A percentile compares a stretch with the other conserved stretches of the same genome.
phyloP scores from a whole-genome alignment of 2,797 vertebrate genomes.

The Epinephelus coioides region DNA sequence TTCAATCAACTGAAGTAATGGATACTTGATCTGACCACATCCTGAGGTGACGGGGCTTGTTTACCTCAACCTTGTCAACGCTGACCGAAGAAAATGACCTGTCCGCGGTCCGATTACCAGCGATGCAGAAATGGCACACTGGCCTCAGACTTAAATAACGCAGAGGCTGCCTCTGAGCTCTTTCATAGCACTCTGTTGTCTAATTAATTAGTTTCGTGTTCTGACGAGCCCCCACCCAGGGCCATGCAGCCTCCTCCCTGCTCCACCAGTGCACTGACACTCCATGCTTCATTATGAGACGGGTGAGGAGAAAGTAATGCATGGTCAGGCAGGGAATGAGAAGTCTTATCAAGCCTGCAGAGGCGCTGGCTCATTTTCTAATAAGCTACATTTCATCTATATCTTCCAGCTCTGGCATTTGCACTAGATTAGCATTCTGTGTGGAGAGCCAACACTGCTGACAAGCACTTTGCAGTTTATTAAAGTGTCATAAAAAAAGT shows the following conservation, averaged over 20 bases:
- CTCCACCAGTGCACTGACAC: constrained; percentile 15
- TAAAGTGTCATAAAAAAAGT: constrained; percentile 3
- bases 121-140: constrained; percentile 42
- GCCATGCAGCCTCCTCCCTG: constrained; percentile 11
- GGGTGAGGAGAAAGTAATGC: constrained; percentile 17
- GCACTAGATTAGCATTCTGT: constrained; percentile 25
- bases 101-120: constrained; percentile 41
- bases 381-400: constrained; percentile 27
- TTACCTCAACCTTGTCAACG: constrained; percentile 26
- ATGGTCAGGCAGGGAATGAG: constrained; percentile 17
- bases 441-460: neutral
- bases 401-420: constrained; percentile 16
- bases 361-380: constrained; percentile 3
- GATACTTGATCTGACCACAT: constrained; percentile 26
- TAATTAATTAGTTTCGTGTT: constrained; percentile 59
- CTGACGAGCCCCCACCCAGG: constrained; percentile 45
- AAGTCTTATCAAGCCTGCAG: constrained; percentile 40
- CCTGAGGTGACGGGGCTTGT: constrained; percentile 23
- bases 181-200: constrained; percentile 41
- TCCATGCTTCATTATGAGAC: neutral
- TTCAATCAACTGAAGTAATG: constrained; percentile 25
- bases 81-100: constrained; percentile 30
- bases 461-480: constrained; percentile 4
- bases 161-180: constrained; percentile 40
- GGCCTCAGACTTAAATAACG: constrained; percentile 59